A percentile compares a stretch with the other conserved stretches of the same genome.
Evolutionary conservation across 2,797 vertebrate species (phyloP).

Genomic region (Pogoniulus pusillus): DNA sequence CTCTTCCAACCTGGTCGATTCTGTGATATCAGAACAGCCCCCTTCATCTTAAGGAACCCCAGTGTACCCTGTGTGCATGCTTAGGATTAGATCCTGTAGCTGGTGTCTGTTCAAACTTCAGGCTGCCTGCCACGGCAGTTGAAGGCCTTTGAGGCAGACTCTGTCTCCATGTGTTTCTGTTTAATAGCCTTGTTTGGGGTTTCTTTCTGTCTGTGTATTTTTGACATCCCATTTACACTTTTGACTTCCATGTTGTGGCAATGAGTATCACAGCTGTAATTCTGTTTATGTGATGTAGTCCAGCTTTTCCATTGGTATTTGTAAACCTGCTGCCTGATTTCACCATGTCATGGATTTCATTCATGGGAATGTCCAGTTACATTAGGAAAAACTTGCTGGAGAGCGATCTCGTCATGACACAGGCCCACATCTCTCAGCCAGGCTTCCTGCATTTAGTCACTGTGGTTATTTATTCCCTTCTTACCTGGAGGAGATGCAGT

Average conservation of each 20-base stretch:
- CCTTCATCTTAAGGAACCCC: no score
- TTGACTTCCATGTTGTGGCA: background rate
- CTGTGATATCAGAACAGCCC: no score
- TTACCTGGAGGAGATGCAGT: background rate
- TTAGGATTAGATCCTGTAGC: no score
- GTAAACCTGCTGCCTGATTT: background rate
- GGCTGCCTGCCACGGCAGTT: no score
- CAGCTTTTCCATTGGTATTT: background rate
- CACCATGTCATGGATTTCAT: background rate
- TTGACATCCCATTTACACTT: background rate
- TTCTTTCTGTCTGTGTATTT: background rate
- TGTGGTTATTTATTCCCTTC: background rate
- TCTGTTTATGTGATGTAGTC: background rate
- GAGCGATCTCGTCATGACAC: background rate
- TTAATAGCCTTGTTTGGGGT: background rate
- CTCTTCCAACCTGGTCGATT: no score
- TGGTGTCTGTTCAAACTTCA: no score
- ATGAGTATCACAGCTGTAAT: background rate
- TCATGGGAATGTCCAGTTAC: background rate
- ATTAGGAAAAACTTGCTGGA: background rate
- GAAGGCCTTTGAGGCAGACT: background rate
- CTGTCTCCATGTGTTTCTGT: background rate
- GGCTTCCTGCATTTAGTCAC: background rate
- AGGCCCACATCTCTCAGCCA: background rate
- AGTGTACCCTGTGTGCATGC: no score